A percentile compares a stretch with the other conserved stretches of the same genome.
These are phyloP conservation scores for Henricia sp. DNA, from an alignment of 53 echinoderm and acorn worm genomes.

Conservation along the genomic window DNA sequence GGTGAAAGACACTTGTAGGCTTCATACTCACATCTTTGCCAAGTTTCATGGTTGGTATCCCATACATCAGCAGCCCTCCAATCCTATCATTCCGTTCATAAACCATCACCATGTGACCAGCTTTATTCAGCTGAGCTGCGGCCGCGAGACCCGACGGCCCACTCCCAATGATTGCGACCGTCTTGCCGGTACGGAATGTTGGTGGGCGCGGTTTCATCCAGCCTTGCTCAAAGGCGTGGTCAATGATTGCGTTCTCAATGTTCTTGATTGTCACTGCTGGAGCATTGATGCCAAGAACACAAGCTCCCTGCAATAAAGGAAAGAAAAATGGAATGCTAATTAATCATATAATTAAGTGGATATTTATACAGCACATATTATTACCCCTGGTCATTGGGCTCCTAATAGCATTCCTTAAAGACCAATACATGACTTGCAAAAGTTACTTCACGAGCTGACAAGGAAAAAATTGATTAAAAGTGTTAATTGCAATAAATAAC, in stretches of 20 bases:
- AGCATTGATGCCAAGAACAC: constrained; percentile 94
- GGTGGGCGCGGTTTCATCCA: constrained; percentile 96
- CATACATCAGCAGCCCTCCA: constrained; percentile 95
- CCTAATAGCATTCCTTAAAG: no score
- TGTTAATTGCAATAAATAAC: no score
- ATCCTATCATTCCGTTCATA: constrained; percentile 94
- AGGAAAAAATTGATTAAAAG: no score
- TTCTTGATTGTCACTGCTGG: constrained; percentile 98
- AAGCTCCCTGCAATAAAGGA: constrained; percentile 82
- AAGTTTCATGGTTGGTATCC: constrained; percentile 99
- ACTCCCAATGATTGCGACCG: constrained; percentile 87
- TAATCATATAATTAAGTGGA: no score
- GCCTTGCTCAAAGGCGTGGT: constrained; percentile 99
- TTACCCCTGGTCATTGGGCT: no score
- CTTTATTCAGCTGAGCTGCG: constrained; percentile 98
- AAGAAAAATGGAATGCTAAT: not conserved
- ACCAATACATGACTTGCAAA: no score
- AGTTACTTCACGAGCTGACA: no score
- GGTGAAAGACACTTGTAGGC: no score
- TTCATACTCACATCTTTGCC: constrained; percentile 82
- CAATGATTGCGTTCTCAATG: constrained; percentile 98
- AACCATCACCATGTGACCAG: constrained; percentile 90
- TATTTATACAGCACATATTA: no score
- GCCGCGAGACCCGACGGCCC: constrained; percentile 94
- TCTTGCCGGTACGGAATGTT: constrained; percentile 80